Percentiles rank a stretch among this genome's conserved stretches.
Evolutionary conservation across 2,888 invertebrate species (phyloP).

Genomic region (Spodoptera exigua): DNA sequence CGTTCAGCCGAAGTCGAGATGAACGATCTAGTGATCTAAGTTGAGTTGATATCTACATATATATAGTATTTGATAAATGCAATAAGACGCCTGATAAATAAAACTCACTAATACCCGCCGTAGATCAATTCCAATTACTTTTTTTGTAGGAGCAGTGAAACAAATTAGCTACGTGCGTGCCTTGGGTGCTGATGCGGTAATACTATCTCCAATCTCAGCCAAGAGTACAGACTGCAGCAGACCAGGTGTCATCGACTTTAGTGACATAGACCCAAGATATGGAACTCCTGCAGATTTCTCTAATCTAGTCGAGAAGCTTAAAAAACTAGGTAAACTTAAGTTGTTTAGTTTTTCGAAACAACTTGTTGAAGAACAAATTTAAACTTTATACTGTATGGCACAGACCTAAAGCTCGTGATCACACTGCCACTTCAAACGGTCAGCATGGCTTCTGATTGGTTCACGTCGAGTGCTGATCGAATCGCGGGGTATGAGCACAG

Average conservation of each 20-base stretch:
- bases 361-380: not conserved
- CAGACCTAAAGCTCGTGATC: constrained; percentile 85
- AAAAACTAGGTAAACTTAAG: constrained; percentile 73
- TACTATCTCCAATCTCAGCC: constrained; percentile 75
- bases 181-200: constrained; percentile 80
- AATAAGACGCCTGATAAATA: constrained; percentile 11
- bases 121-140: not conserved
- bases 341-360: not conserved
- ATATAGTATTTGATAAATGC: too few relatives aligned
- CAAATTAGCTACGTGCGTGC: constrained; percentile 83
- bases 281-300: constrained; percentile 91
- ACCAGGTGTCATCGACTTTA: constrained; percentile 93
- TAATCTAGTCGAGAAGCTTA: constrained; percentile 86
- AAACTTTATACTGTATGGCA: not conserved
- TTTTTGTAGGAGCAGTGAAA: constrained; percentile 73
- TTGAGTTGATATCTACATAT: too few relatives aligned
- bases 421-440: constrained; percentile 86
- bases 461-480: constrained; percentile 89
- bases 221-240: constrained; percentile 91
- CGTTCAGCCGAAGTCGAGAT: too few relatives aligned
- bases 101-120: not conserved
- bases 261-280: constrained; percentile 91
- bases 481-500: constrained; percentile 91
- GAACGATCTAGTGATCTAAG: too few relatives aligned
- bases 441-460: constrained; percentile 93